phyloP scores from a whole-genome alignment of 2,888 invertebrate species.

The Toxonevra muliebris region DNA sequence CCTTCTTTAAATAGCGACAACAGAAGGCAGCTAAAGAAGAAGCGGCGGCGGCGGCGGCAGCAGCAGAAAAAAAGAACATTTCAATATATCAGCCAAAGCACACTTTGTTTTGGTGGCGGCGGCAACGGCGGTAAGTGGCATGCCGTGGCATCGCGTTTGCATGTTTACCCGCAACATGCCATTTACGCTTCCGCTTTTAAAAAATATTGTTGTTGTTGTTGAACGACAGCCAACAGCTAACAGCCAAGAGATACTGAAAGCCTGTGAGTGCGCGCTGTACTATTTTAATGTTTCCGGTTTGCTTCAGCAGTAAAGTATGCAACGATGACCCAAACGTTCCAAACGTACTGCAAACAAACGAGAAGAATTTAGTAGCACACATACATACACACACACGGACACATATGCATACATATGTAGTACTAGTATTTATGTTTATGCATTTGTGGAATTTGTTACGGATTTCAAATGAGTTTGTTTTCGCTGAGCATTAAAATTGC shows the following conservation, averaged over 20 bases:
- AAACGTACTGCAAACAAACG: conserved; percentile 33
- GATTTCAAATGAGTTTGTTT: background rate
- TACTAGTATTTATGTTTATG: conserved; percentile 10
- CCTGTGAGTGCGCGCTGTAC: conserved; percentile 31
- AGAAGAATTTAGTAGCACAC: conserved; percentile 5
- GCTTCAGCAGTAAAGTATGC: background rate
- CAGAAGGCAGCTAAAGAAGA: no score
- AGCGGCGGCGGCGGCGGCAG: no score
- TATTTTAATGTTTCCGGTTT: conserved; percentile 42
- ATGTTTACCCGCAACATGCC: conserved; percentile 41
- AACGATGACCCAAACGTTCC: background rate
- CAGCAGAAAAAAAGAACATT: conserved; percentile 12
- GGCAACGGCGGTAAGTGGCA: background rate
- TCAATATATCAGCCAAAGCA: conserved; percentile 19
- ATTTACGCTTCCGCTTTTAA: conserved; percentile 36
- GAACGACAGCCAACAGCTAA: no score
- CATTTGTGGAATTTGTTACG: conserved; percentile 4
- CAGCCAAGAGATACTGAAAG: conserved; percentile 8
- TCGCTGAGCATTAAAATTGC: no score
- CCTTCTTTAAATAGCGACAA: background rate
- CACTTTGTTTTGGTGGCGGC: background rate
- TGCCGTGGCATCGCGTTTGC: conserved; percentile 27
- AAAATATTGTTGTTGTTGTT: background rate
- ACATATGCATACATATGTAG: conserved; percentile 8
- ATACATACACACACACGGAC: conserved; percentile 22